A percentile compares a stretch with the other conserved stretches of the same genome.
These are phyloP conservation scores for Nipponia nippon DNA, from an alignment of 2,113 vertebrate genomes.

Conservation along the genomic window DNA sequence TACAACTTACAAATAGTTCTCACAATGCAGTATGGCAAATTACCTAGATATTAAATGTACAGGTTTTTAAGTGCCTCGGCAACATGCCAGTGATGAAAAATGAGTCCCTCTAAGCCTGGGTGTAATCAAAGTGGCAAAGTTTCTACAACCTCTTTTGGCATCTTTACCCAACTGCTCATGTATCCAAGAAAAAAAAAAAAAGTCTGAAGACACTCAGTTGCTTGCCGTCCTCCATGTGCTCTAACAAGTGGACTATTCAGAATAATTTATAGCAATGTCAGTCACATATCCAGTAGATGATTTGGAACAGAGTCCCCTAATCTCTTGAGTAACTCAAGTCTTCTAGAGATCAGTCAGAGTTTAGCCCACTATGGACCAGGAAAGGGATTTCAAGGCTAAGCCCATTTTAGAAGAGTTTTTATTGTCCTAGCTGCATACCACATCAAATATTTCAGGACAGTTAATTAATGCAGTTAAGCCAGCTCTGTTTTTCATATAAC, in stretches of 20 bases:
- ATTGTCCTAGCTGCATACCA: neutral
- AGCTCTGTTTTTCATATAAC: neutral
- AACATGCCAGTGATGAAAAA: neutral
- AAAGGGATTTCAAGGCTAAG: neutral
- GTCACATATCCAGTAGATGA: neutral
- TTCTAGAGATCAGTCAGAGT: neutral
- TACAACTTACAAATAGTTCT: neutral
- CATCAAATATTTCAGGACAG: neutral
- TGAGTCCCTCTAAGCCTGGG: neutral
- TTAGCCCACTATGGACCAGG: neutral
- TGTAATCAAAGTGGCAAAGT: neutral
- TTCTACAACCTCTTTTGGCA: neutral
- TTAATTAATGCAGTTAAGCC: neutral
- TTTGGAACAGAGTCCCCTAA: neutral
- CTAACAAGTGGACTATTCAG: neutral
- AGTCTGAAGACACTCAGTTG: neutral
- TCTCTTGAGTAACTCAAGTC: neutral
- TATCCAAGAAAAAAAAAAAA: neutral
- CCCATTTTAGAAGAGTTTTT: neutral
- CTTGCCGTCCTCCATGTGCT: neutral
- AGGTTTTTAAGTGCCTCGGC: neutral
- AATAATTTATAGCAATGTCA: neutral
- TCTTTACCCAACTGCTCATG: neutral
- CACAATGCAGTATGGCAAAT: neutral
- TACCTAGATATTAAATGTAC: neutral